A percentile compares a stretch with the other conserved stretches of the same genome.
Conservation (phyloP, 2,888 invertebrate species). For the Cheilosia vernalis region DNA sequence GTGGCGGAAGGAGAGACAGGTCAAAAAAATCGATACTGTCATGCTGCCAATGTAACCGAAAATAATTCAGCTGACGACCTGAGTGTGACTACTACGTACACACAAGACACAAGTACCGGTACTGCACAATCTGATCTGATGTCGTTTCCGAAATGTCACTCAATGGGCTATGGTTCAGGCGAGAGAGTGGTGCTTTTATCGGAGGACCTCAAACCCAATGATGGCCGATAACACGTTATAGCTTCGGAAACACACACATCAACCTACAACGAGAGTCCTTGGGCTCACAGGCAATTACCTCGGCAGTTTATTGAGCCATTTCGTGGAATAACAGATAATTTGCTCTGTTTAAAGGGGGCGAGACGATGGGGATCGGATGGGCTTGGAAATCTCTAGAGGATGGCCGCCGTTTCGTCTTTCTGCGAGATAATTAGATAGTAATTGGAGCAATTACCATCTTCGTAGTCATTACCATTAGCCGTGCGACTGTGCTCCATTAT, state of each 20-base stretch:
- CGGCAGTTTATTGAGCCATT: constrained; percentile 61
- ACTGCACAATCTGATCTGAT: constrained; percentile 64
- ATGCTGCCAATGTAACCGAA: constrained; percentile 46
- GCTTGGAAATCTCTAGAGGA: constrained; percentile 23
- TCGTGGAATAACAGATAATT: constrained; percentile 50
- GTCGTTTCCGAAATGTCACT: constrained; percentile 66
- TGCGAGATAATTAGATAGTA: constrained; percentile 68
- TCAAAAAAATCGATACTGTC: constrained; percentile 63
- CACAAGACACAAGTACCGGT: neutral
- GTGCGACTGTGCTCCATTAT: constrained; percentile 31
- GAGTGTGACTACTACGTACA: constrained; percentile 28
- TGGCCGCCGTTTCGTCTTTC: constrained; percentile 5
- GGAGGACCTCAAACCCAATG: constrained; percentile 29
- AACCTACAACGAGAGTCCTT: neutral
- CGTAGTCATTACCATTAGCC: constrained; percentile 59
- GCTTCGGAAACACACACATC: constrained; percentile 22
- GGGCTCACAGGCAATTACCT: constrained; percentile 52
- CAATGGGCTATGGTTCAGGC: constrained; percentile 15
- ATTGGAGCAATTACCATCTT: constrained; percentile 70
- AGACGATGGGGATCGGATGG: neutral
- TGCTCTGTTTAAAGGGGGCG: constrained; percentile 19
- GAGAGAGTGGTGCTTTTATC: constrained; percentile 46
- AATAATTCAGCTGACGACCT: constrained; percentile 53
- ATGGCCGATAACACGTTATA: constrained; percentile 15
- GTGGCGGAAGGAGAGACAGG: neutral